Conservation (phyloP, 2,113 vertebrate genomes). For the Tupaia chinensis region DNA sequence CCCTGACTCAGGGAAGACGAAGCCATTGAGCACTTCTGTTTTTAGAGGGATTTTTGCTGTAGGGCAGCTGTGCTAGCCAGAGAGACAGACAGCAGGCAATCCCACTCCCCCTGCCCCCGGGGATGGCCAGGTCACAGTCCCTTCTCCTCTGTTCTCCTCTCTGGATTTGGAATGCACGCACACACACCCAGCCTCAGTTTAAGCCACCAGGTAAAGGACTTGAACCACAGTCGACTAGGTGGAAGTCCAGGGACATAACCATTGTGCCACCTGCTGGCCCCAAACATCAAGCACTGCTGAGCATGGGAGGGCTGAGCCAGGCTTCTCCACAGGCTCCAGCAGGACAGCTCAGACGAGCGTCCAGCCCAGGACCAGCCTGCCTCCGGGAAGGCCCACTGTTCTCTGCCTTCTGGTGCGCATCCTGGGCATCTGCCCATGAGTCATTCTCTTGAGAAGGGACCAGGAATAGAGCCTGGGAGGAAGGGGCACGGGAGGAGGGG, state of each 20-base stretch:
- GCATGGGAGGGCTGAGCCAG: rapidly evolving
- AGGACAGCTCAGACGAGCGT: conserved; percentile 68
- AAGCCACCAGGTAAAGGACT: too few relatives aligned
- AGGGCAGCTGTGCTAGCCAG: too few relatives aligned
- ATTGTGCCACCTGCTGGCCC: too few relatives aligned
- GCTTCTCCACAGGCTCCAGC: background rate
- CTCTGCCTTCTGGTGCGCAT: conserved; percentile 51
- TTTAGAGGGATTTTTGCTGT: too few relatives aligned
- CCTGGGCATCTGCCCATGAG: conserved; percentile 63
- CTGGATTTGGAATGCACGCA: too few relatives aligned
- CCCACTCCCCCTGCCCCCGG: too few relatives aligned
- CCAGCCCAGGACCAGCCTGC: conserved; percentile 60
- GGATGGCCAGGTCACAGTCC: too few relatives aligned
- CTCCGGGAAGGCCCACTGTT: conserved; percentile 66
- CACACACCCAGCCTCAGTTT: too few relatives aligned
- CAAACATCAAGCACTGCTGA: background rate
- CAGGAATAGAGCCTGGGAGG: background rate
- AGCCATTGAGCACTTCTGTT: background rate
- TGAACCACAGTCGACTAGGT: too few relatives aligned
- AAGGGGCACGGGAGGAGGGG: background rate
- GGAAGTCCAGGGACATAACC: too few relatives aligned
- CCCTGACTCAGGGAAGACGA: background rate
- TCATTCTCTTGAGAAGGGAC: conserved; percentile 11
- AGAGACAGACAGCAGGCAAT: too few relatives aligned
- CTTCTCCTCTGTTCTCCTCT: too few relatives aligned